A percentile compares a stretch with the other conserved stretches of the same genome.
phyloP scores from a whole-genome alignment of 2,797 vertebrate genomes.

The Chiroxiphia lanceolata region DNA sequence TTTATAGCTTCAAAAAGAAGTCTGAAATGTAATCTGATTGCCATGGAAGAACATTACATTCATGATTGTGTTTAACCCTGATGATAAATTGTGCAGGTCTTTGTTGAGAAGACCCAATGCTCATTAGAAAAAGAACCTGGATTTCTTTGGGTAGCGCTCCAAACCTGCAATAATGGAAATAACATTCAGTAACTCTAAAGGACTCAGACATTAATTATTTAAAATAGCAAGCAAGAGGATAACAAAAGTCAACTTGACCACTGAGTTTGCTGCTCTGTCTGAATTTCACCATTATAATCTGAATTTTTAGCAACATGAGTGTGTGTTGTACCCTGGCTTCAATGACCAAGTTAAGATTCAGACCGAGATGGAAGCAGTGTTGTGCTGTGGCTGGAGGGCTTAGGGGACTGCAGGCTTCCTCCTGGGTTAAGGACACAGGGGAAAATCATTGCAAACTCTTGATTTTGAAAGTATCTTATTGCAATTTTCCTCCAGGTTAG shows the following conservation, averaged over 20 bases:
- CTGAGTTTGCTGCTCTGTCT: not conserved
- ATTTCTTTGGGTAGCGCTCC: not conserved
- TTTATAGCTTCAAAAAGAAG: not conserved
- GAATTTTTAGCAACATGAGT: not conserved
- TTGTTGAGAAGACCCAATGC: not conserved
- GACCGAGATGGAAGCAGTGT: not conserved
- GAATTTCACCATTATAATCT: not conserved
- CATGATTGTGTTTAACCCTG: not conserved
- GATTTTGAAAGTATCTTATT: not conserved
- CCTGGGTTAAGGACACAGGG: not conserved
- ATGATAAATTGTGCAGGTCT: not conserved
- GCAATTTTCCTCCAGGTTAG: constrained; percentile 2
- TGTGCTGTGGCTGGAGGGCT: not conserved
- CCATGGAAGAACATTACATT: not conserved
- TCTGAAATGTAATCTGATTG: not conserved
- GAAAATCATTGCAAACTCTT: not conserved
- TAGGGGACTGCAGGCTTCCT: not conserved
- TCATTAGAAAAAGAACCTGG: not conserved
- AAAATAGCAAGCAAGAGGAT: not conserved
- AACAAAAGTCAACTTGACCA: not conserved
- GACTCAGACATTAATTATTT: not conserved
- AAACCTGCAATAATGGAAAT: not conserved
- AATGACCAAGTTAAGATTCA: not conserved
- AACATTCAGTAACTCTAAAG: not conserved
- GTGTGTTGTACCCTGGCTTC: not conserved